Evolutionary conservation across 2,113 vertebrate genomes (phyloP).

Genomic region (Megaceryle maxima): DNA sequence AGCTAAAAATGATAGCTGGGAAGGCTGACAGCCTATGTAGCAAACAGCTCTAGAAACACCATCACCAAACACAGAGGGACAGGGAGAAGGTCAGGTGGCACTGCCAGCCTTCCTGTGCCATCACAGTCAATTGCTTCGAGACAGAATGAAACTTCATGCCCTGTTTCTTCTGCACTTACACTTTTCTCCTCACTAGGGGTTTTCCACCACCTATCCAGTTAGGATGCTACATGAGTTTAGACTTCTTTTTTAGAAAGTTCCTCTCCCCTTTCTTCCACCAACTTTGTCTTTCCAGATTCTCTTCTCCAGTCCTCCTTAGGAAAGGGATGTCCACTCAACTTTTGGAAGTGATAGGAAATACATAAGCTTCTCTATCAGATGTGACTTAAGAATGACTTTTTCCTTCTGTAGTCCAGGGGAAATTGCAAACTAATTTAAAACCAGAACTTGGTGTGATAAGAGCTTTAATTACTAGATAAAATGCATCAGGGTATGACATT

Average conservation of each 20-base stretch:
- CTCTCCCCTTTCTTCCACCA: neutral
- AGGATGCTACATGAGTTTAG: neutral
- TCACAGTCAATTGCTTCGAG: neutral
- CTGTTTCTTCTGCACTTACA: neutral
- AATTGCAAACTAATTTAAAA: constrained; percentile 29
- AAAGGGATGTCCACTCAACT: neutral
- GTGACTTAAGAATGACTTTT: neutral
- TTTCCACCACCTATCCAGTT: neutral
- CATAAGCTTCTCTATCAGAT: neutral
- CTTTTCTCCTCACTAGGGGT: accelerated
- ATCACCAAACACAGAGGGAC: neutral
- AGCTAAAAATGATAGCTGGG: neutral
- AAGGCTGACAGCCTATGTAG: neutral
- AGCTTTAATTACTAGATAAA: constrained; percentile 47
- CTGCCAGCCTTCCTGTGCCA: neutral
- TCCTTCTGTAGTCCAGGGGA: neutral
- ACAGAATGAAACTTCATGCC: neutral
- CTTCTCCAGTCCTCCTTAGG: neutral
- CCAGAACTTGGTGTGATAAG: neutral
- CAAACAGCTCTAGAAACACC: neutral
- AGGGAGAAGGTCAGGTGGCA: neutral
- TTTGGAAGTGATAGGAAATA: neutral
- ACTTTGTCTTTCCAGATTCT: neutral
- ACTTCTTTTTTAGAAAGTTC: neutral
- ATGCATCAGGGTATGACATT: neutral